These are phyloP conservation scores for Achlya flavicornis DNA, from an alignment of 2,888 invertebrate species.

Conservation along the genomic window DNA sequence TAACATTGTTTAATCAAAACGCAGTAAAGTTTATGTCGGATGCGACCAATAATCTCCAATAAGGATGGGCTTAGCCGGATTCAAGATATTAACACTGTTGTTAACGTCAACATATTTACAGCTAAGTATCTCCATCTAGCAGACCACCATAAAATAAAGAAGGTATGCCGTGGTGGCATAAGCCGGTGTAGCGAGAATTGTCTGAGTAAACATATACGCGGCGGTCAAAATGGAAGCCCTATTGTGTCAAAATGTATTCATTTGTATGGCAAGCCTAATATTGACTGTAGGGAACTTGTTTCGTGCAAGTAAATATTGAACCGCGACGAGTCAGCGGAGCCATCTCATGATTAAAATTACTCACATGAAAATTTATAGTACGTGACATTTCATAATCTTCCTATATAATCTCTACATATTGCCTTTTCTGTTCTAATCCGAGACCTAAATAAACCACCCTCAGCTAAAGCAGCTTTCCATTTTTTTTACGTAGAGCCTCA, in stretches of 20 bases:
- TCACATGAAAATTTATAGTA: slow-evolving; percentile 24
- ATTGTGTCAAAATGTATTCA: slow-evolving; percentile 82
- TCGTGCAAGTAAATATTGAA: slow-evolving; percentile 68
- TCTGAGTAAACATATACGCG: slow-evolving; percentile 70
- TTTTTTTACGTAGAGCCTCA: background rate
- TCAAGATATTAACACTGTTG: slow-evolving; percentile 11
- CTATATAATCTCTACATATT: slow-evolving; percentile 13
- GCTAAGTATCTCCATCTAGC: slow-evolving; percentile 25
- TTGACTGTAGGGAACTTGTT: slow-evolving; percentile 78
- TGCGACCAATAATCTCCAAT: background rate
- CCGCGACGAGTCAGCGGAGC: slow-evolving; percentile 43
- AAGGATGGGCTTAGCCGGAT: slow-evolving; percentile 1
- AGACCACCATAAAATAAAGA: slow-evolving; percentile 52
- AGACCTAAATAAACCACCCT: slow-evolving; percentile 24
- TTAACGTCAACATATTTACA: slow-evolving; percentile 12
- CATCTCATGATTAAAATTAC: slow-evolving; percentile 62
- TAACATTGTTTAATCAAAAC: background rate
- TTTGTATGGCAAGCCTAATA: slow-evolving; percentile 80
- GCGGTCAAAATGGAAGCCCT: slow-evolving; percentile 79
- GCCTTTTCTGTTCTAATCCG: slow-evolving; percentile 22
- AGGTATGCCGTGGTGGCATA: slow-evolving; percentile 65
- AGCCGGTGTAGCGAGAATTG: slow-evolving; percentile 72
- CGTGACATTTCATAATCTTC: background rate
- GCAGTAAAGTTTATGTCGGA: background rate
- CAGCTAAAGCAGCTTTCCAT: slow-evolving; percentile 10